Evolutionary conservation across 1,140 invertebrate genomes (phyloP).

Genomic region (Caenorhabditis briggsae): DNA sequence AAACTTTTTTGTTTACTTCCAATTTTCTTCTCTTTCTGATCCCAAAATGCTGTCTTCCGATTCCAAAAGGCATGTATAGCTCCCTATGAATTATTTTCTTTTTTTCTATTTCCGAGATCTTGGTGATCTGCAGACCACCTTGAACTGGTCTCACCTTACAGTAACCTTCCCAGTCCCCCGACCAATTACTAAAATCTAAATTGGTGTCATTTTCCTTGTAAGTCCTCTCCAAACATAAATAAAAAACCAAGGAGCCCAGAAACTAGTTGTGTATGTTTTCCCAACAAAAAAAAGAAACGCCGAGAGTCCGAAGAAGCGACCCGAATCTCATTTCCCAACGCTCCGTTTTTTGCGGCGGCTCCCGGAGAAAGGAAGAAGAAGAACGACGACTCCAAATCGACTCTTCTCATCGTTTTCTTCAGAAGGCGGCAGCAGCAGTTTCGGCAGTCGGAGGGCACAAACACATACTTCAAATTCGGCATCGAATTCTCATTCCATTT

Average conservation of each 20-base stretch:
- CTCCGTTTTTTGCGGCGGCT: slow-evolving; percentile 12
- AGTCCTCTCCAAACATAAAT: background rate
- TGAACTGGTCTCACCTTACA: background rate
- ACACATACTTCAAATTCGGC: slow-evolving; percentile 49
- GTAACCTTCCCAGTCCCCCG: background rate
- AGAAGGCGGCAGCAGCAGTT: background rate
- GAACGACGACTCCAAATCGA: slow-evolving; percentile 50
- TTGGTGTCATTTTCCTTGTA: background rate
- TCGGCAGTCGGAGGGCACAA: background rate
- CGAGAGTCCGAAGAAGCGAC: slow-evolving; percentile 19
- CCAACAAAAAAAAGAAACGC: slow-evolving; percentile 1
- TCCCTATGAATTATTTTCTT: no score
- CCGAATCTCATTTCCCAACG: slow-evolving; percentile 50
- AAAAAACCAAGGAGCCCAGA: background rate
- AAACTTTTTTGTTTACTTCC: no score
- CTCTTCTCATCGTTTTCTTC: slow-evolving; percentile 48
- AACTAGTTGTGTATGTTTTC: slow-evolving; percentile 26
- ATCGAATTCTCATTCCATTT: slow-evolving; percentile 49
- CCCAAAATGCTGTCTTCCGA: no score
- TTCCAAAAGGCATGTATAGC: no score
- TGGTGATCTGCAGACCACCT: no score
- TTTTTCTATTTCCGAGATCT: no score
- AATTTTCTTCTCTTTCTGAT: no score
- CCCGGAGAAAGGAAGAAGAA: background rate
- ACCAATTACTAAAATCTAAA: background rate